phyloP scores from a whole-genome alignment of 2,797 vertebrate species.

The Phaenicophaeus curvirostris region DNA sequence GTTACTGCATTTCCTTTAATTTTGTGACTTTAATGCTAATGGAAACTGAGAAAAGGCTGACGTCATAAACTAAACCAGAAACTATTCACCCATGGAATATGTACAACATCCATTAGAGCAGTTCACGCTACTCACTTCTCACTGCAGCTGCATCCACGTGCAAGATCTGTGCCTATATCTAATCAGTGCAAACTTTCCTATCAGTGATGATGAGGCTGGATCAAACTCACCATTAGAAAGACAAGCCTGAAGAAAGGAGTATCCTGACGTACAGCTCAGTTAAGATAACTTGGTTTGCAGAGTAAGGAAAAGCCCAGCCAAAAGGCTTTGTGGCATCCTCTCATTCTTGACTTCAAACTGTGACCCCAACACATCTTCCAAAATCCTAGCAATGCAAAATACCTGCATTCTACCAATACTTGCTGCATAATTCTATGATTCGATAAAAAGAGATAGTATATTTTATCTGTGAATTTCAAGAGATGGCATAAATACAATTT shows the following conservation, averaged over 20 bases:
- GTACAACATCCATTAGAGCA: rapidly evolving
- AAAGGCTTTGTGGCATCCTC: neutral
- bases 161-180: rapidly evolving
- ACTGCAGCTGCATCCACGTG: neutral
- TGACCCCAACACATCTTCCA: rapidly evolving
- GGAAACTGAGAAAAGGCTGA: neutral
- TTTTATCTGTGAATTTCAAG: neutral
- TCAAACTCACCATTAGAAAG: neutral
- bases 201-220: rapidly evolving
- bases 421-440: too few species aligned
- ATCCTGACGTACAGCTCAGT: neutral
- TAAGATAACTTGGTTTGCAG: neutral
- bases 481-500: neutral
- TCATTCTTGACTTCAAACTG: neutral
- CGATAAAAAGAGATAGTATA: rapidly evolving
- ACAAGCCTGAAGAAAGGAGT: neutral
- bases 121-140: neutral
- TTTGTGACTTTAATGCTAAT: neutral
- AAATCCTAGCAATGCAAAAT: neutral
- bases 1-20: neutral
- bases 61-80: neutral
- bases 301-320: neutral
- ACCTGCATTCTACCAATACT: neutral
- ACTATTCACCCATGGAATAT: neutral
- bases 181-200: rapidly evolving